Evolutionary conservation across 2,113 vertebrate species (phyloP).

Genomic region (Collichthys lucidus): DNA sequence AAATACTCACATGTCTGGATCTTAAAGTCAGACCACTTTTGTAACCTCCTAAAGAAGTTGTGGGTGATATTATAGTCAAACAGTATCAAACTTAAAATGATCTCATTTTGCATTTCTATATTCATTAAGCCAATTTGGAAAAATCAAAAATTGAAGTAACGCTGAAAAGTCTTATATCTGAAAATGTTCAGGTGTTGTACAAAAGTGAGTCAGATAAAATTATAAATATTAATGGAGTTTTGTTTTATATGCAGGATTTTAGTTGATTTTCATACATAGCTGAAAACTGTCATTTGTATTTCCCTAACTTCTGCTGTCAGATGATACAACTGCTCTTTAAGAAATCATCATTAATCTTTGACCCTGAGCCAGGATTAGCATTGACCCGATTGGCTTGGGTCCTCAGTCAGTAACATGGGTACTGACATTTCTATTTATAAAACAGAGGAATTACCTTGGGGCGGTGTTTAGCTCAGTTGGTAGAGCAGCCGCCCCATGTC

Average conservation of each 20-base stretch:
- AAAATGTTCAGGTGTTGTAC: not conserved
- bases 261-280: not conserved
- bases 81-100: not conserved
- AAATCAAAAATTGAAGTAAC: too few species aligned
- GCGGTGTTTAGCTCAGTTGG: too few species aligned
- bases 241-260: not conserved
- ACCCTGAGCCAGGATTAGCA: conserved; percentile 28
- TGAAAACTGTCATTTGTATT: not conserved
- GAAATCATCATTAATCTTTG: conserved; percentile 24
- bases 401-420: not conserved
- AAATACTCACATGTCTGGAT: too few species aligned
- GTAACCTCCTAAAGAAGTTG: too few species aligned
- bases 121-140: too few species aligned
- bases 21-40: too few species aligned
- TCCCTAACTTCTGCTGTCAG: not conserved
- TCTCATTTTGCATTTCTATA: not conserved
- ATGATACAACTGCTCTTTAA: not conserved
- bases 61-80: too few species aligned
- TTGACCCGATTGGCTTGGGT: conserved; percentile 3
- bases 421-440: conserved; percentile 19
- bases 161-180: too few species aligned
- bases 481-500: too few species aligned
- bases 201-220: not conserved
- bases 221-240: not conserved
- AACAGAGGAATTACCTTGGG: not conserved